These are phyloP conservation scores for Asteroscopus sphinx DNA, from an alignment of 2,888 invertebrate species.

Conservation along the genomic window DNA sequence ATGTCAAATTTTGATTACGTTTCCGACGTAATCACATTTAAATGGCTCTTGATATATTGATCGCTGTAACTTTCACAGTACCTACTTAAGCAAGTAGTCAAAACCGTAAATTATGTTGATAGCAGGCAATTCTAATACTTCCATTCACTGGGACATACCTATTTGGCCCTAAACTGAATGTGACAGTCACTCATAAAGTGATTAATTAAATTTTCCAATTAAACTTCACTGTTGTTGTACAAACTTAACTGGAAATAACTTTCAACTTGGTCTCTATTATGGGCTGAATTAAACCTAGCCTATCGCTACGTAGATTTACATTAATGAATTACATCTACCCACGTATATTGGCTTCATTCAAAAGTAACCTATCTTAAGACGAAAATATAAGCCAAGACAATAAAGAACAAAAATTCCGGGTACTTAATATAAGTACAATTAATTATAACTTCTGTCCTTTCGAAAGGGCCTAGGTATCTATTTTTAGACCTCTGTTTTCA, in stretches of 20 bases:
- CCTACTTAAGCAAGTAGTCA: background rate
- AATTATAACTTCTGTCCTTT: constrained; percentile 69
- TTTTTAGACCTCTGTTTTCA: constrained; percentile 78
- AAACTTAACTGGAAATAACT: background rate
- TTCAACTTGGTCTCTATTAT: background rate
- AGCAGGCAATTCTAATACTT: background rate
- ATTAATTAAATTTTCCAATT: constrained; percentile 19
- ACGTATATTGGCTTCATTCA: background rate
- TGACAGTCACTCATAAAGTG: too few species aligned
- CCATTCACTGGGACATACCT: background rate
- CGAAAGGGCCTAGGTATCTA: constrained; percentile 66
- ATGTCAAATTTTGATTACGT: constrained; percentile 33
- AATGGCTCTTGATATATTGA: constrained; percentile 33
- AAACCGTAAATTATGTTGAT: background rate
- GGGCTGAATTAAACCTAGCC: background rate
- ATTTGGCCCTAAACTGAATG: constrained; percentile 4
- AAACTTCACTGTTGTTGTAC: background rate
- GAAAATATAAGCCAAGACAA: background rate
- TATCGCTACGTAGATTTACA: background rate
- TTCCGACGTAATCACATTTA: constrained; percentile 20
- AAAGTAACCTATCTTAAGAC: background rate
- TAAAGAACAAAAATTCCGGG: constrained; percentile 3
- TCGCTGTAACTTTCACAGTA: constrained; percentile 18
- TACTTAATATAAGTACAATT: constrained; percentile 51
- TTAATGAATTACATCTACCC: background rate